Percentiles rank a stretch among this genome's conserved stretches.
These are phyloP conservation scores for Heliconius erato DNA, from an alignment of 2,888 invertebrate genomes.

Conservation along the genomic window DNA sequence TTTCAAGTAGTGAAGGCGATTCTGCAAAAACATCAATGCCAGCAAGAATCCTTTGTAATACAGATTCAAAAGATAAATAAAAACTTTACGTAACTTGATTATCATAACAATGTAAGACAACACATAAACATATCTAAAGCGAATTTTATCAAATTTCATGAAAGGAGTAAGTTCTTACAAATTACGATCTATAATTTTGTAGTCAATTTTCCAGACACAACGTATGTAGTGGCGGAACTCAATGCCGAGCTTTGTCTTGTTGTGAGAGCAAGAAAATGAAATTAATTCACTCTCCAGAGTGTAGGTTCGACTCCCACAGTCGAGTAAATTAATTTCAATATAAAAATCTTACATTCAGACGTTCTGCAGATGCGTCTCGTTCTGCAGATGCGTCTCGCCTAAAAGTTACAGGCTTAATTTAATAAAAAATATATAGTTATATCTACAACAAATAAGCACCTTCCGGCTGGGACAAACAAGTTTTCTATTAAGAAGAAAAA, in stretches of 20 bases:
- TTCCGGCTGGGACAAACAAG: constrained; percentile 37
- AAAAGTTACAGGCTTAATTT: not conserved
- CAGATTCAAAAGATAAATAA: constrained; percentile 15
- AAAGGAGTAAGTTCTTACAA: not conserved
- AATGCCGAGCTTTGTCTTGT: too few relatives aligned
- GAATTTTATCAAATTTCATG: constrained; percentile 19
- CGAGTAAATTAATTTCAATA: too few relatives aligned
- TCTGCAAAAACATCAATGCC: constrained; percentile 3
- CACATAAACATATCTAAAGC: constrained; percentile 14
- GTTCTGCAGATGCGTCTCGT: too few relatives aligned
- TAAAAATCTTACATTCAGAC: too few relatives aligned
- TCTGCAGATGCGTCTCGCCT: too few relatives aligned
- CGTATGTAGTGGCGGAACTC: too few relatives aligned
- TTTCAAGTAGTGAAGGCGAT: not conserved
- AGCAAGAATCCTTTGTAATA: constrained; percentile 8
- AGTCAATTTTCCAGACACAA: too few relatives aligned
- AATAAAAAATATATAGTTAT: not conserved
- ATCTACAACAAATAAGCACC: not conserved
- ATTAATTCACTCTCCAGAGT: too few relatives aligned
- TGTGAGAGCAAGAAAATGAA: too few relatives aligned
- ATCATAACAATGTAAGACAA: constrained; percentile 19
- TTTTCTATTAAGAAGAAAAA: constrained; percentile 67
- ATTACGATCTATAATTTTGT: not conserved
- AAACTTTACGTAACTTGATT: constrained; percentile 26
- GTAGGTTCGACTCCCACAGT: too few relatives aligned